Base-by-base conservation (phyloP, 1,140 invertebrate genomes). In the Sitophilus oryzae region DNA sequence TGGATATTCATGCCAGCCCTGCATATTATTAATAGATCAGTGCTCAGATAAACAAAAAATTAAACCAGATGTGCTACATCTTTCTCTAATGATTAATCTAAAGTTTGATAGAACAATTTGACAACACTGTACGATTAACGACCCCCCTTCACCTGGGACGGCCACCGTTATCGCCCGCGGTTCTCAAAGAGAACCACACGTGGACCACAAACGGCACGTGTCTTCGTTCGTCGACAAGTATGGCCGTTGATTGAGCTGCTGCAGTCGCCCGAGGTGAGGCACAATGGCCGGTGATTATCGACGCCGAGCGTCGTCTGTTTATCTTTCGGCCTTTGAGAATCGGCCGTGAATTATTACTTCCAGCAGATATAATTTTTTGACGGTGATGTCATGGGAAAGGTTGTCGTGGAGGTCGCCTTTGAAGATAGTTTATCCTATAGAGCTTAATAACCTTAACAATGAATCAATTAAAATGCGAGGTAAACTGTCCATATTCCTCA, bases 321-420 rank as follows among this genome's bases (percentile, higher is more conserved):
- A 41, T 41, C 19, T 15, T 18, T 41, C 15, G 10, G 10, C 19
- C 11, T 41, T 41, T 15, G 38, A 41, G 38, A 16, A 15, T 16
- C 15, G 19, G n/a, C 10, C 19, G 25, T 30, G 5, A 6, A 30
- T 30, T 30, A 30, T 11, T 16, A 18, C 3, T 41, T 19, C 4
- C 15, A 41, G 38, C 19, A 41, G 19, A 41, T 41, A 18, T 19
- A 15, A 15, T 41, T 41, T 41, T 41, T 41, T 41, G 38, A 11
- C 35, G 35, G n/a, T n/a, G n/a, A n/a, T n/a, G n/a, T n/a, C n/a
- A n/a, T n/a, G n/a, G n/a, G n/a, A n/a, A n/a, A n/a, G n/a, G n/a
- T n/a, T n/a, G n/a, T n/a, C n/a, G n/a, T n/a, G n/a, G n/a, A n/a
- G n/a, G n/a, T n/a, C n/a, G n/a, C n/a, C n/a, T n/a, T n/a, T n/a